Evolutionary conservation across 2,797 vertebrate genomes (phyloP).

Genomic region (Onychomys arenicola): DNA sequence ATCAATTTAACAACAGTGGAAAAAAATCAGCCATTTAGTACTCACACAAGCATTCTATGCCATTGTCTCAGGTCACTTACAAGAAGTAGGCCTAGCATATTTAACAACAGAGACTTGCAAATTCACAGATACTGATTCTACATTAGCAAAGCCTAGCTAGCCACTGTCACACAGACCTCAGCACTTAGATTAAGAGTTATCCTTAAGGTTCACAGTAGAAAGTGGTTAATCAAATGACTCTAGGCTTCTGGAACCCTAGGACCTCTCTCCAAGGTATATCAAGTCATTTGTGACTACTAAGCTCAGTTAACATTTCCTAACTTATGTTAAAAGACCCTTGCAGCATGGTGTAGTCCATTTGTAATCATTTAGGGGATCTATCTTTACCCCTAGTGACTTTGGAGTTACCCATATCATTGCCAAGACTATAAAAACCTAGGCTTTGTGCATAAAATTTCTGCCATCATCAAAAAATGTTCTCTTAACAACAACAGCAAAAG

Average conservation of each 20-base stretch:
- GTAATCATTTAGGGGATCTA: background rate
- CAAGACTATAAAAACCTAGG: background rate
- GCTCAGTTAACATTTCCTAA: background rate
- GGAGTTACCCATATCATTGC: background rate
- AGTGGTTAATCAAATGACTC: slow-evolving; percentile 51
- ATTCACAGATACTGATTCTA: slow-evolving; percentile 55
- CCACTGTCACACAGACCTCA: background rate
- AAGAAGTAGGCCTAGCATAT: slow-evolving; percentile 39
- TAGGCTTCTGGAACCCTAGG: background rate
- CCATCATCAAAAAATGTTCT: background rate
- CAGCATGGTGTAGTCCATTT: background rate
- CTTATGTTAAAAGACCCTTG: slow-evolving; percentile 3
- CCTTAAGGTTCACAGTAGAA: background rate
- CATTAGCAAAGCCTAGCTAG: slow-evolving; percentile 47
- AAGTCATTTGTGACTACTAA: slow-evolving; percentile 29
- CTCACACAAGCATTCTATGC: slow-evolving; percentile 45
- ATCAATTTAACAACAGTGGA: slow-evolving; percentile 57
- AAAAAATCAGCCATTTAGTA: slow-evolving; percentile 64
- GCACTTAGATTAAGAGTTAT: slow-evolving; percentile 41
- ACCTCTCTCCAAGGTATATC: background rate
- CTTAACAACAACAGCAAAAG: slow-evolving; percentile 29
- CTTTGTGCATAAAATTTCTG: slow-evolving; percentile 35
- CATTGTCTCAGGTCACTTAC: slow-evolving; percentile 65
- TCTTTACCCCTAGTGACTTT: background rate
- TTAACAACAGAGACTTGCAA: slow-evolving; percentile 46